Percentiles rank a stretch among this genome's conserved stretches.
Evolutionary conservation across 2,797 vertebrate genomes (phyloP).

Genomic region (Hapalemur alaotrensis): DNA sequence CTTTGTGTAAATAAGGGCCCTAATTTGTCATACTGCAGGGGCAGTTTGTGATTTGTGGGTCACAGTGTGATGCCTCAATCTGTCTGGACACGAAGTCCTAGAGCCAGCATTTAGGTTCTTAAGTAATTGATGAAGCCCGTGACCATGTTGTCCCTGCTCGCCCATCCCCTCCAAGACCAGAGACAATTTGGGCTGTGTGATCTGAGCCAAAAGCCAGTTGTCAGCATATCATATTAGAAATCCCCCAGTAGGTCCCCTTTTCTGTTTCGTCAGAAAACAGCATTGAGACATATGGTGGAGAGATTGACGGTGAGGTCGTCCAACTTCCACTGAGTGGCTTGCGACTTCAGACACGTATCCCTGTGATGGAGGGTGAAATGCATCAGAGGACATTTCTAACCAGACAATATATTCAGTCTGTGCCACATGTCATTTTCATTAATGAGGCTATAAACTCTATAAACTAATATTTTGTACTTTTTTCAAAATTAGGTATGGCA

Average conservation of each 20-base stretch:
- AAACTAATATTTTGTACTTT: neutral
- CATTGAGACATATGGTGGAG: rapidly evolving
- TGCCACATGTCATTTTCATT: neutral
- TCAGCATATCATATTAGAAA: neutral
- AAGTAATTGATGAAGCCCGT: neutral
- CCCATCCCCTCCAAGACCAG: neutral
- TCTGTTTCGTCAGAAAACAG: neutral
- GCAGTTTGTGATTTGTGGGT: neutral
- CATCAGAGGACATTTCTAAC: neutral
- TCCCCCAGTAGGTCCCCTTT: neutral
- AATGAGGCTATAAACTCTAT: neutral
- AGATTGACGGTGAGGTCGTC: neutral
- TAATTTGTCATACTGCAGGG: neutral
- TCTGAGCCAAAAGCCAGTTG: neutral
- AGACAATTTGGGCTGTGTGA: neutral
- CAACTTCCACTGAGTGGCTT: neutral
- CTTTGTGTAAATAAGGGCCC: neutral
- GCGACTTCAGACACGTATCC: neutral
- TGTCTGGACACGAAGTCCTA: neutral
- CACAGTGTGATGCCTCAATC: neutral
- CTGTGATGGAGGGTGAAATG: neutral
- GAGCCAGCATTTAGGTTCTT: neutral
- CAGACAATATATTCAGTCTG: neutral
- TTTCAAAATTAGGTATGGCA: neutral
- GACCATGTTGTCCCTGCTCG: rapidly evolving